These are phyloP conservation scores for Leptestheria dahalacensis DNA, from an alignment of 1,140 invertebrate genomes.

Conservation along the genomic window DNA sequence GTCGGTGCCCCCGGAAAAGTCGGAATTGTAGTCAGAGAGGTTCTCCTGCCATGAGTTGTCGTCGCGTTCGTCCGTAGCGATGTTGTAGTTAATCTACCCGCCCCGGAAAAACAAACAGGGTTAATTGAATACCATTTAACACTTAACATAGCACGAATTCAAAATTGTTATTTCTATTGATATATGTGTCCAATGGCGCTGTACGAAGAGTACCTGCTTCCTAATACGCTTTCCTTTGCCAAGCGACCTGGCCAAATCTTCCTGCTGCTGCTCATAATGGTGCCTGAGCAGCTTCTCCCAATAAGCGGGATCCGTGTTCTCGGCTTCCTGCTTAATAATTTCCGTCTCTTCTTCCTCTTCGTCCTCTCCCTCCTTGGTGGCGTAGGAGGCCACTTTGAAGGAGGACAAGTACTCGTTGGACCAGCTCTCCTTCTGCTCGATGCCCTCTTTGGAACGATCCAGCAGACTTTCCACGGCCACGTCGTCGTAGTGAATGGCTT, in stretches of 20 bases:
- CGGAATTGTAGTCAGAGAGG: slow-evolving; percentile 94
- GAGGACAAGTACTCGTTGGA: slow-evolving; percentile 98
- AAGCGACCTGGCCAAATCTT: slow-evolving; percentile 72
- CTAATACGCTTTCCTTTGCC: slow-evolving; percentile 77
- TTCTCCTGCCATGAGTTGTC: slow-evolving; percentile 95
- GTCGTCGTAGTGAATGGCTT: slow-evolving; percentile 96
- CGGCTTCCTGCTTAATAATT: slow-evolving; percentile 94
- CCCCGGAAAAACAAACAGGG: background rate
- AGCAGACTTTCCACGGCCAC: slow-evolving; percentile 82
- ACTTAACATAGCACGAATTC: too few relatives aligned
- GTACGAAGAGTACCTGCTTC: slow-evolving; percentile 44
- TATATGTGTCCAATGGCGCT: background rate
- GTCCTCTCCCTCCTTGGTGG: slow-evolving; percentile 85
- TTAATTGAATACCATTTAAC: background rate
- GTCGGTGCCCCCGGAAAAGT: slow-evolving; percentile 68
- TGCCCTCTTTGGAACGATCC: slow-evolving; percentile 82
- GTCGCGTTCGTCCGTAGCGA: slow-evolving; percentile 72
- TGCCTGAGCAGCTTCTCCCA: slow-evolving; percentile 97
- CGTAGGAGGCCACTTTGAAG: slow-evolving; percentile 92
- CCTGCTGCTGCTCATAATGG: slow-evolving; percentile 99
- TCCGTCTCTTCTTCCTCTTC: slow-evolving; percentile 92
- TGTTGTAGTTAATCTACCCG: slow-evolving; percentile 88
- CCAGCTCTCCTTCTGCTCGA: slow-evolving; percentile 97
- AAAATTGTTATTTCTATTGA: background rate
- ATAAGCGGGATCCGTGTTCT: slow-evolving; percentile 96